phyloP scores from a whole-genome alignment of 2,113 vertebrate species.

The Callorhinus ursinus region DNA sequence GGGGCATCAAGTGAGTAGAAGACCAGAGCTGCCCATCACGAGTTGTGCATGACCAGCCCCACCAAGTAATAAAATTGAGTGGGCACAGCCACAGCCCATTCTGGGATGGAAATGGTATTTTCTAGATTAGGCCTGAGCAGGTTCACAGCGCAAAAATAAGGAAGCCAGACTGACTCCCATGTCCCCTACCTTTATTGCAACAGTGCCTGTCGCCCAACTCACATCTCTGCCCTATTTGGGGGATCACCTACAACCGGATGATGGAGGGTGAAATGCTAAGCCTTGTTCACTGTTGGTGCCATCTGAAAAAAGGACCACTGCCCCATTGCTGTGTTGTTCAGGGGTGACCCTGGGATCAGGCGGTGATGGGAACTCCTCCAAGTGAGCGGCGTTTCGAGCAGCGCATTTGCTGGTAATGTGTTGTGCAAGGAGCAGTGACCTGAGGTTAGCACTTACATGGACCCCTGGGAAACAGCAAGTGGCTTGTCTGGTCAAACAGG shows the following conservation, averaged over 20 bases:
- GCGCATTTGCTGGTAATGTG: background rate
- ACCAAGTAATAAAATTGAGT: background rate
- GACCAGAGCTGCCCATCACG: background rate
- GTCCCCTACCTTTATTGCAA: background rate
- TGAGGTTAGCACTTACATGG: background rate
- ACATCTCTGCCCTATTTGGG: background rate
- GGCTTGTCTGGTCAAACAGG: background rate
- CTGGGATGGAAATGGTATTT: background rate
- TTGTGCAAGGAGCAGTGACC: background rate
- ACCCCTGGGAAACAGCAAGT: background rate
- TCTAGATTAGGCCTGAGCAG: background rate
- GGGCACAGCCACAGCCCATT: background rate
- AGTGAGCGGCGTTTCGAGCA: fast-evolving
- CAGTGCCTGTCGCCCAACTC: background rate
- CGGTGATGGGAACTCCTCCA: background rate
- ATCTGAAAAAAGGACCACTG: background rate
- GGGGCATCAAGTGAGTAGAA: background rate
- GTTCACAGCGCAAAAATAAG: background rate
- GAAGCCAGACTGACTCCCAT: background rate
- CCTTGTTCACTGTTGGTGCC: background rate
- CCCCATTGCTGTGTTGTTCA: background rate
- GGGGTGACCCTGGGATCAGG: background rate
- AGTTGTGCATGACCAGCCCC: background rate
- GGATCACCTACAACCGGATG: background rate
- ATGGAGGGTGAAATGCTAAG: background rate